These are phyloP conservation scores for Hypolimnas misippus DNA, from an alignment of 2,888 invertebrate species.

Conservation along the genomic window DNA sequence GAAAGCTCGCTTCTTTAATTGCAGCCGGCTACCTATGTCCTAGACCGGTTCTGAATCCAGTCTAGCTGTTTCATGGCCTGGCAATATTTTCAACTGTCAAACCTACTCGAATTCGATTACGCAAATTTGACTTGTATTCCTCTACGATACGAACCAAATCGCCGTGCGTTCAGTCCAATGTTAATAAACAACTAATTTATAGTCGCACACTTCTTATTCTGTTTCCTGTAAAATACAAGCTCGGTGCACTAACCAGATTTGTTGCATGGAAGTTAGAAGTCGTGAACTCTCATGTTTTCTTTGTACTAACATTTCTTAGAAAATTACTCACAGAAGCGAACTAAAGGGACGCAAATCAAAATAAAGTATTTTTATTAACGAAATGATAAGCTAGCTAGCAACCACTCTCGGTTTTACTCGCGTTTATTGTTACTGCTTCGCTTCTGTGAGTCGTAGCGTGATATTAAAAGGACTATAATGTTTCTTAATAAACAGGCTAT, in stretches of 20 bases:
- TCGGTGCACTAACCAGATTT: slow-evolving; percentile 28
- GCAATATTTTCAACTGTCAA: slow-evolving; percentile 49
- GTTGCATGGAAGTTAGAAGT: slow-evolving; percentile 25
- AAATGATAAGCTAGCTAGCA: too few relatives aligned
- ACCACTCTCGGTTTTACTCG: too few relatives aligned
- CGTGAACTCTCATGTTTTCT: slow-evolving; percentile 18
- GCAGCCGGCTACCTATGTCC: slow-evolving; percentile 44
- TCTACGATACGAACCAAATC: slow-evolving; percentile 25
- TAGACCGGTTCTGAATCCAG: slow-evolving; percentile 49
- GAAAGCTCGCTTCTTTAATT: slow-evolving; percentile 42
- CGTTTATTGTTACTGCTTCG: too few relatives aligned
- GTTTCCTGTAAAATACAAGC: slow-evolving; percentile 44
- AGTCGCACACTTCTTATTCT: slow-evolving; percentile 39
- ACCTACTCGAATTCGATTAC: slow-evolving; percentile 30
- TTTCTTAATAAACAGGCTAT: too few relatives aligned
- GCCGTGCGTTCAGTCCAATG: not conserved
- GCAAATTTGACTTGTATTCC: slow-evolving; percentile 34
- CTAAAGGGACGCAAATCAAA: not conserved
- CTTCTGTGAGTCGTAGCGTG: too few relatives aligned
- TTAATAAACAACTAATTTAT: slow-evolving; percentile 40
- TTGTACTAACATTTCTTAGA: slow-evolving; percentile 22
- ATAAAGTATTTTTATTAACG: not conserved
- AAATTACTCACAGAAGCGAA: slow-evolving; percentile 25
- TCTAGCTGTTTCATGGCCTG: slow-evolving; percentile 48
- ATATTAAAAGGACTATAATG: too few relatives aligned